Conservation (phyloP, 2,888 invertebrate species). For the Callyntrura sp. region DNA sequence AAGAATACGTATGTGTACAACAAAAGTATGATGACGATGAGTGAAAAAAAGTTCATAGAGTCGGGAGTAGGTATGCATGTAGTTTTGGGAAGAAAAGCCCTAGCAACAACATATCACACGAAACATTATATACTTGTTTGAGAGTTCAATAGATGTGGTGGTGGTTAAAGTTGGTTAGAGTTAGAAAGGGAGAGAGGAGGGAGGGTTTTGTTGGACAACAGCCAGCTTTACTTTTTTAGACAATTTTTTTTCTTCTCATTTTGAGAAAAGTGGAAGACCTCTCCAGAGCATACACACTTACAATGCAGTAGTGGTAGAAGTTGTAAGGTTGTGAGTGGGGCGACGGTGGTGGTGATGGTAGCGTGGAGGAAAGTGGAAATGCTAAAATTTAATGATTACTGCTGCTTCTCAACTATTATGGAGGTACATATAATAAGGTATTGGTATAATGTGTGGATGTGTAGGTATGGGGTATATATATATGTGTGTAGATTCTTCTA, state of each 20-base stretch:
- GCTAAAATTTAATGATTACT: slow-evolving; percentile 31
- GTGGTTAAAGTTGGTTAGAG: slow-evolving; percentile 57
- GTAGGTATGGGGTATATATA: not conserved
- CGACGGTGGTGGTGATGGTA: too few species aligned
- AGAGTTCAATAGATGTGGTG: not conserved
- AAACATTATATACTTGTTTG: not conserved
- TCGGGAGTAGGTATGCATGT: too few species aligned
- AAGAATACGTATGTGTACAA: too few species aligned
- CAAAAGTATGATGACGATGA: not conserved
- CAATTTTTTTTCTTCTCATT: slow-evolving; percentile 16
- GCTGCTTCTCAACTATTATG: not conserved
- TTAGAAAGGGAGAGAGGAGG: slow-evolving; percentile 57
- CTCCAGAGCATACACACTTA: slow-evolving; percentile 46
- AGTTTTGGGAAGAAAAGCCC: slow-evolving; percentile 67
- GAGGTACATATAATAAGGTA: too few species aligned
- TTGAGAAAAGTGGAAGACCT: slow-evolving; percentile 43
- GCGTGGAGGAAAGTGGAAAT: slow-evolving; percentile 32
- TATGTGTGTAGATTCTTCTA: not conserved
- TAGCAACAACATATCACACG: slow-evolving; percentile 68
- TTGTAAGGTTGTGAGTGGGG: not conserved
- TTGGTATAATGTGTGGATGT: not conserved
- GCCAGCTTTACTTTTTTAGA: slow-evolving; percentile 53
- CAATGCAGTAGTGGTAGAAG: slow-evolving; percentile 21
- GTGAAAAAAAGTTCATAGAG: slow-evolving; percentile 32
- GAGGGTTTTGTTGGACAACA: slow-evolving; percentile 31